Base-by-base conservation (phyloP, 2,888 invertebrate genomes). In the Scaptomyza reducta region DNA sequence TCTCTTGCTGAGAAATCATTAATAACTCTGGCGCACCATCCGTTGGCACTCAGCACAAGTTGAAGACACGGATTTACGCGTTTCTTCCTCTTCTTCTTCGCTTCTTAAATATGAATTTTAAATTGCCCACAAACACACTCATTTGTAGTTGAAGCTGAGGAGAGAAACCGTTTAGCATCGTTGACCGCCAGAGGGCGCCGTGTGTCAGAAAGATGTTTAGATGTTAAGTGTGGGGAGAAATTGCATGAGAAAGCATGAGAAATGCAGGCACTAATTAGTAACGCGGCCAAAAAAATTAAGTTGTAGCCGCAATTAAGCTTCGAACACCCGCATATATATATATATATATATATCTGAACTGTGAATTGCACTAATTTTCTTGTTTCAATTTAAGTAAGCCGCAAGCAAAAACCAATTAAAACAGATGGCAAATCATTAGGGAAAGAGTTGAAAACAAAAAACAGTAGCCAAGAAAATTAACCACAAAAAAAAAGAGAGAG, bases 81-180 rank as follows among this genome's bases (percentile, higher is more conserved):
- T 79, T 79, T 66, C 61, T 75, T 64, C 59, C 14, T 61, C 41
- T 66, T 61, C 53, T 9, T 40, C 40, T 7, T 27, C 27, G 27
- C 31, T 9, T 14, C 73, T 85, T 70, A 82, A 85, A 82, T 85
- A 87, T 87, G 77, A 82, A 85, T 75, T 79, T 82, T 82, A 82
- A 87, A 85, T 82, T 85, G 81, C 56, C 45, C 27, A 35, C 53
- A 10, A 54, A 74, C 55, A 56, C 27, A 27, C 63, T n/a, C n/a
- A n/a, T n/a, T n/a, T n/a, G n/a, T n/a, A n/a, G n/a, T n/a, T n/a
- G n/a, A n/a, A n/a, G n/a, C n/a, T n/a, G n/a, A n/a, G n/a, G 46
- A 42, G 18, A 40, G 29, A 18, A 65, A 35, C 46, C 77, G 54
- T 60, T 74, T 74, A 74, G 74, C 69, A 40, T 41, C 40, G 42